Evolutionary conservation across 2,797 vertebrate genomes (phyloP).

Genomic region (Ataeniobius toweri): DNA sequence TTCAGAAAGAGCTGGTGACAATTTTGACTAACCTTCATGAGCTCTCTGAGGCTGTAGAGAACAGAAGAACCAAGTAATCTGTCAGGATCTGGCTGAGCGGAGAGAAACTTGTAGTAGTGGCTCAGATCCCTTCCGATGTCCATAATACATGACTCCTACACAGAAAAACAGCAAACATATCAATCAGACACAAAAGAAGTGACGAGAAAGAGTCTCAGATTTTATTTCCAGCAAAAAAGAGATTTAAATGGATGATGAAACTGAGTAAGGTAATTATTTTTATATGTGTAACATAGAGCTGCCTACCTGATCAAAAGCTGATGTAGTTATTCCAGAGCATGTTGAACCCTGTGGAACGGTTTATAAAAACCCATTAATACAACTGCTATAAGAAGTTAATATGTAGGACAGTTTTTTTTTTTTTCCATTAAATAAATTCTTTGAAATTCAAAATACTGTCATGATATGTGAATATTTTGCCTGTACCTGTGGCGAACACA

Average conservation of each 20-base stretch:
- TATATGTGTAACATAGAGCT: neutral
- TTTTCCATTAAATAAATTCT: neutral
- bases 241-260: neutral
- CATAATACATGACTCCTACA: slow-evolving; percentile 67
- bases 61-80: slow-evolving; percentile 33
- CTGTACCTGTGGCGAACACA: slow-evolving; percentile 70
- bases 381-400: neutral
- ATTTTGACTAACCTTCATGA: slow-evolving; percentile 67
- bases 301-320: slow-evolving; percentile 68
- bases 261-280: neutral
- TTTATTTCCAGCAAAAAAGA: neutral
- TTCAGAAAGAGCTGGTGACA: neutral
- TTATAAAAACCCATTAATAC: neutral
- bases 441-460: neutral
- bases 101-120: slow-evolving; percentile 62
- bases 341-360: slow-evolving; percentile 42
- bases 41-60: slow-evolving; percentile 56
- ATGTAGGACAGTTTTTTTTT: neutral
- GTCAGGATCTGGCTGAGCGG: slow-evolving; percentile 45
- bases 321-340: slow-evolving; percentile 50
- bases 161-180: slow-evolving; percentile 1
- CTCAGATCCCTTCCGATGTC: slow-evolving; percentile 71
- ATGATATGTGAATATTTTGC: neutral
- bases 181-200: neutral
- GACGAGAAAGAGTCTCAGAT: neutral